Evolutionary conservation across 2,888 invertebrate species (phyloP), one percentile per base, ranked within the genome.

Genomic region (Drosophila kanekoi): DNA sequence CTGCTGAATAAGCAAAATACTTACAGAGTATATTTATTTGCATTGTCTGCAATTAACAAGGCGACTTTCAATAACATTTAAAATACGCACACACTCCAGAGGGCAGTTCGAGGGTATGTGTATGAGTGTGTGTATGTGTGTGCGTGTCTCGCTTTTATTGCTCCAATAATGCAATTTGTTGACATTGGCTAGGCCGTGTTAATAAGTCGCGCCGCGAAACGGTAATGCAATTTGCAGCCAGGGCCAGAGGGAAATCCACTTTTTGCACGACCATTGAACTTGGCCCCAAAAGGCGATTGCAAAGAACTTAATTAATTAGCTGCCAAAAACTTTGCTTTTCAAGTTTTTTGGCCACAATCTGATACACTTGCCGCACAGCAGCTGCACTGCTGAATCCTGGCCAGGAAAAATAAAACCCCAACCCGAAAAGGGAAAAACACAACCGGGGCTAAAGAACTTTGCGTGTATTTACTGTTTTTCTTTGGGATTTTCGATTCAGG

Each of bases 231-330:
- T 83, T 84, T 89, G 45, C 67, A 14, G 35, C 61, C 8, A 28
- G 8, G 13, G 35, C 35, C 43, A 40, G 18, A 14, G 38, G 44
- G 35, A 49, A 52, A 37, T 41, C 43, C 38, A 38, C 14, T 51
- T 51, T 44, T 48, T 28, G 28, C 35, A 13, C 60, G 64, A 49
- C 41, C 44, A 68, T 53, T 52, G 57, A 73, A 60, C 72, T 69
- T 75, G 72, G 40, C 52, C 16, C 9, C 53, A 37, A 44, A 40
- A 20, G 33, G 28, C 33, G 33, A 53, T 32, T 38, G 13, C 16
- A 45, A 61, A 43, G 59, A 88, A 88, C 84, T 88, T 88, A 86
- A 86, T 89, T 86, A 86, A 86, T 86, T 86, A 89, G 89, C 89
- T 83, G 89, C 58, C 77, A 67, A 68, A 73, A 89, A 63, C 41